These are phyloP conservation scores for Ammodytes marinus DNA, from an alignment of 2,113 vertebrate genomes.

Conservation along the genomic window DNA sequence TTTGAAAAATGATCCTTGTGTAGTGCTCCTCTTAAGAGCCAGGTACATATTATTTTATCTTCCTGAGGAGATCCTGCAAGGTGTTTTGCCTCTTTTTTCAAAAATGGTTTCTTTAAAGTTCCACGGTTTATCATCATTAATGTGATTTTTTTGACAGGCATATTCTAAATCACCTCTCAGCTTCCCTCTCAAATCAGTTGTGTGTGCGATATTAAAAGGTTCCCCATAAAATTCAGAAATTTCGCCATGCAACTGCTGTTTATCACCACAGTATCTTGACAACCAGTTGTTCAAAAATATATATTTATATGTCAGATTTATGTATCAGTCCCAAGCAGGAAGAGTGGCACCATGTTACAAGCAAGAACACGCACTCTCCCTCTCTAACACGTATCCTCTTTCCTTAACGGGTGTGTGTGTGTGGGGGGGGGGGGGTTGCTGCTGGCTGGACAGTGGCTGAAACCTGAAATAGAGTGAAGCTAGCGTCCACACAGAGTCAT, in stretches of 20 bases:
- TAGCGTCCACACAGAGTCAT: constrained; percentile 65
- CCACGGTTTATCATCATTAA: constrained; percentile 58
- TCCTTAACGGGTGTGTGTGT: constrained; percentile 63
- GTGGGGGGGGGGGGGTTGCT: not conserved
- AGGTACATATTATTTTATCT: constrained; percentile 84
- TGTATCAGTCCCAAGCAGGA: constrained; percentile 6
- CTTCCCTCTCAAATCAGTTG: constrained; percentile 25
- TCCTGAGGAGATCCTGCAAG: constrained; percentile 69
- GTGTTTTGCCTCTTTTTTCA: constrained; percentile 58
- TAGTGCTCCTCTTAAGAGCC: constrained; percentile 81
- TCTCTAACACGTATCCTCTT: constrained; percentile 20
- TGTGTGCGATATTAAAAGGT: not conserved
- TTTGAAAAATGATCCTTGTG: constrained; percentile 85
- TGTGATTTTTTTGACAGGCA: constrained; percentile 59
- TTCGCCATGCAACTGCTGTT: not conserved
- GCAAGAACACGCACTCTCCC: constrained; percentile 2
- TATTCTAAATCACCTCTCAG: constrained; percentile 43
- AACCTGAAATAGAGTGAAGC: constrained; percentile 73
- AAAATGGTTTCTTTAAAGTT: constrained; percentile 56
- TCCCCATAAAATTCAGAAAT: constrained; percentile 7
- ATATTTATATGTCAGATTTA: constrained; percentile 14
- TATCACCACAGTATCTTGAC: constrained; percentile 25
- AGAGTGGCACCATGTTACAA: constrained; percentile 26
- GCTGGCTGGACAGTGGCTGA: constrained; percentile 52
- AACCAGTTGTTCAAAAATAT: not conserved